These are phyloP conservation scores for Tholera decimalis DNA, from an alignment of 2,888 invertebrate species.

Conservation along the genomic window DNA sequence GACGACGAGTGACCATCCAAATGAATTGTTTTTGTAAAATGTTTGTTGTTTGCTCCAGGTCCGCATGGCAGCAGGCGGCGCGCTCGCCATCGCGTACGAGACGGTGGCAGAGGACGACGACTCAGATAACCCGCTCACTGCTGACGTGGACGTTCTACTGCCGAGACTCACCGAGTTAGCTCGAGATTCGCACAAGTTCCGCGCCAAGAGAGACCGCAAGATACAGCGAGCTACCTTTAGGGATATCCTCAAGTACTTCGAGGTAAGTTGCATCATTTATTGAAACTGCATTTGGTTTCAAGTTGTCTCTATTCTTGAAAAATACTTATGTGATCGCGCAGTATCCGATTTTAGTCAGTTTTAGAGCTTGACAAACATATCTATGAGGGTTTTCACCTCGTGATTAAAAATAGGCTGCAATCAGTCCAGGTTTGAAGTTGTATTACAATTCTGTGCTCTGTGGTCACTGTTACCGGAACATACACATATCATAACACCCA, in stretches of 20 bases:
- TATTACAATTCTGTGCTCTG: too few relatives aligned
- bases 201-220: conserved; percentile 98
- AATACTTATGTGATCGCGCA: too few relatives aligned
- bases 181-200: conserved; percentile 97
- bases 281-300: too few relatives aligned
- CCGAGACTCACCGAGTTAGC: conserved; percentile 95
- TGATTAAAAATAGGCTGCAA: too few relatives aligned
- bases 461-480: too few relatives aligned
- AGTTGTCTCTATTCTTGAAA: too few relatives aligned
- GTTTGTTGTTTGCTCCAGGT: conserved; percentile 67
- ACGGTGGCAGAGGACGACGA: conserved; percentile 94
- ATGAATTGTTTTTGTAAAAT: not conserved
- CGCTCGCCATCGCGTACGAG: conserved; percentile 95
- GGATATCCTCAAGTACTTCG: conserved; percentile 97
- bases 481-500: too few relatives aligned
- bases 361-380: too few relatives aligned
- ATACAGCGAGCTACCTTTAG: conserved; percentile 98
- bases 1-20: not conserved
- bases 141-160: conserved; percentile 92
- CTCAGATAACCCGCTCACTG: conserved; percentile 90
- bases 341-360: too few relatives aligned
- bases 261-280: conserved; percentile 93
- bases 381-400: too few relatives aligned
- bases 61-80: conserved; percentile 94
- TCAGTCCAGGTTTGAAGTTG: too few relatives aligned